Evolutionary conservation across 2,888 invertebrate genomes (phyloP), one percentile per base, ranked within the genome.

Genomic region (Chirona hameri): DNA sequence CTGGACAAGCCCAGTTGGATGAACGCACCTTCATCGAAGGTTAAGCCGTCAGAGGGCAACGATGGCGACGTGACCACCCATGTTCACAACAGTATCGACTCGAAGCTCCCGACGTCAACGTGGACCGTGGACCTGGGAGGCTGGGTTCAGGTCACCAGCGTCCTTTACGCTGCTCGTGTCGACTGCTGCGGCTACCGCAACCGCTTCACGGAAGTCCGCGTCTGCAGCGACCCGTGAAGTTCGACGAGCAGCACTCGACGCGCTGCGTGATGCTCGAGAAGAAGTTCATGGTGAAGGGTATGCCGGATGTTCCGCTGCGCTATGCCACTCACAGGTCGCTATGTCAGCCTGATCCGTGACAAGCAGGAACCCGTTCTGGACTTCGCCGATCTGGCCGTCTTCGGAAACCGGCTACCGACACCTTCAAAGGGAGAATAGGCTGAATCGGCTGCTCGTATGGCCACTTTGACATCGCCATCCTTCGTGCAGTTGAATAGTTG

Each of bases 381-480:
- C 72, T 72, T 72, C 21, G 72, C 72, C 5, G 72, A 72, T 27
- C 31, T 72, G 72, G 29, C 72, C 31, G 72, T 72, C 29, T 72
- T 72, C 31, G 72, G 72, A 7, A 72, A 72, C 72, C 72, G 72
- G 1, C 72, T 72, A 14, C 48, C 7, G 48, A 48, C 12, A 12
- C 48, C 48, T 7, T 48, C 7, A 48, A 48, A 10, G 48, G 12
- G 48, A 48, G 48, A 48, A 10, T 48, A 48, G 7, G 48, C 12
- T 48, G 48, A 48, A n/a, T n/a, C n/a, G n/a, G n/a, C n/a, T n/a
- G n/a, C n/a, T n/a, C n/a, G n/a, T n/a, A n/a, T n/a, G n/a, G n/a
- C n/a, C n/a, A n/a, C n/a, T n/a, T n/a, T n/a, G n/a, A n/a, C n/a
- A n/a, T n/a, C n/a, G n/a, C n/a, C n/a, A n/a, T n/a, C n/a, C n/a